A percentile compares a stretch with the other conserved stretches of the same genome.
phyloP scores from a whole-genome alignment of 2,797 vertebrate genomes.

The Sebastes hubbsi region DNA sequence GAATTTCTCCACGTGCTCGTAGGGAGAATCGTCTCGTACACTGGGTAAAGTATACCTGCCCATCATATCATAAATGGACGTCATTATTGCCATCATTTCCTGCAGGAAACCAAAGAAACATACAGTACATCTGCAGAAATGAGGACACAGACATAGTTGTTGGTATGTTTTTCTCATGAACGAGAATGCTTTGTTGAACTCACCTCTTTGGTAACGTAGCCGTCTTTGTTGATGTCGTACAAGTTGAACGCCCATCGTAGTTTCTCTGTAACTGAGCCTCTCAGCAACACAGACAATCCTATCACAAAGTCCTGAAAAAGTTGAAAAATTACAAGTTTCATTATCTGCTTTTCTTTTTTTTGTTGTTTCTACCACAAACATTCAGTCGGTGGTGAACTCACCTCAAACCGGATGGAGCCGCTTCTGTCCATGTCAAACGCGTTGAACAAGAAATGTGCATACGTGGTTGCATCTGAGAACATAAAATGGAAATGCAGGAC shows the following conservation, averaged over 20 bases:
- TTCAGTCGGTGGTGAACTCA: slow-evolving; percentile 40
- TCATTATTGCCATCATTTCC: slow-evolving; percentile 97
- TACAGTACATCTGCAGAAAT: background rate
- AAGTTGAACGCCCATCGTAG: slow-evolving; percentile 96
- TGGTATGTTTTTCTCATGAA: background rate
- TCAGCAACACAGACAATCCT: slow-evolving; percentile 90
- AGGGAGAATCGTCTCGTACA: slow-evolving; percentile 82
- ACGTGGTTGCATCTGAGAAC: slow-evolving; percentile 88
- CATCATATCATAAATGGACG: slow-evolving; percentile 98
- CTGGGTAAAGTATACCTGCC: slow-evolving; percentile 89
- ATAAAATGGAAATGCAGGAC: background rate
- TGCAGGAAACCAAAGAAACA: slow-evolving; percentile 51
- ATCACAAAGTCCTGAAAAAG: slow-evolving; percentile 90
- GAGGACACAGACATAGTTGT: background rate
- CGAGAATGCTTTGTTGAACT: background rate
- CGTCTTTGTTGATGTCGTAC: slow-evolving; percentile 96
- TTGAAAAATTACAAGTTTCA: background rate
- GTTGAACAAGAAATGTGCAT: slow-evolving; percentile 95
- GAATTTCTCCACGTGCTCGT: slow-evolving; percentile 93
- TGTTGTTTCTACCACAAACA: background rate
- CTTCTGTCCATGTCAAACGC: slow-evolving; percentile 92
- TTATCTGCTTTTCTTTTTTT: background rate
- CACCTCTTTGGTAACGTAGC: slow-evolving; percentile 94
- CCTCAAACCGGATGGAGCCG: slow-evolving; percentile 94
- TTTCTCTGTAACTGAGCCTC: slow-evolving; percentile 93